phyloP scores from a whole-genome alignment of 2,113 vertebrate genomes.

The Alouatta palliata region DNA sequence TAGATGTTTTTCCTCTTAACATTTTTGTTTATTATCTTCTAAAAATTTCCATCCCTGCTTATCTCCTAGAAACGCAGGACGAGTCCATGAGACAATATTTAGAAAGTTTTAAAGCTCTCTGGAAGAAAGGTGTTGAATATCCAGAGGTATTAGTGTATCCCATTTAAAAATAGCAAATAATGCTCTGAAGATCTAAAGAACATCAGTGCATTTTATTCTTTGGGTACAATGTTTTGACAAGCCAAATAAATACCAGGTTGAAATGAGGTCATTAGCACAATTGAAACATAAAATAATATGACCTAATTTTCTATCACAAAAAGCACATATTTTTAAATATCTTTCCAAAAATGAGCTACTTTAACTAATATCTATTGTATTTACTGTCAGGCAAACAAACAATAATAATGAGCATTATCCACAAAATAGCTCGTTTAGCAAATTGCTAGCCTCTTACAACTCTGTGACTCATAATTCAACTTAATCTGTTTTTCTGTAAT shows the following conservation, averaged over 20 bases:
- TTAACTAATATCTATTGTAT: conserved; percentile 63
- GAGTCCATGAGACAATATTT: not conserved
- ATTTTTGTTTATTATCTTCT: not conserved
- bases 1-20: not conserved
- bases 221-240: conserved; percentile 10
- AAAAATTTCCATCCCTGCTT: not conserved
- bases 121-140: not conserved
- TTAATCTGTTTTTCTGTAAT: conserved; percentile 74
- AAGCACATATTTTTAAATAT: conserved; percentile 66
- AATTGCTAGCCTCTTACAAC: conserved; percentile 61
- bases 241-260: conserved; percentile 70
- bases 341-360: conserved; percentile 64
- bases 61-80: not conserved
- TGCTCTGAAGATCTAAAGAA: conserved; percentile 43
- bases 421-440: not conserved
- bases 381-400: conserved; percentile 66
- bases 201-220: not conserved
- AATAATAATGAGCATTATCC: not conserved
- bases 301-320: conserved; percentile 53
- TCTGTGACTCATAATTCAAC: conserved; percentile 76
- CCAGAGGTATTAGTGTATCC: not conserved
- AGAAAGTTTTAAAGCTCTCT: not conserved
- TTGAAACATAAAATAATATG: conserved; percentile 66
- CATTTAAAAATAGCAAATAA: not conserved
- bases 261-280: conserved; percentile 68